Evolutionary conservation across 2,888 invertebrate genomes (phyloP), one percentile per base, ranked within the genome.

Genomic region (Perizoma affinitatum): DNA sequence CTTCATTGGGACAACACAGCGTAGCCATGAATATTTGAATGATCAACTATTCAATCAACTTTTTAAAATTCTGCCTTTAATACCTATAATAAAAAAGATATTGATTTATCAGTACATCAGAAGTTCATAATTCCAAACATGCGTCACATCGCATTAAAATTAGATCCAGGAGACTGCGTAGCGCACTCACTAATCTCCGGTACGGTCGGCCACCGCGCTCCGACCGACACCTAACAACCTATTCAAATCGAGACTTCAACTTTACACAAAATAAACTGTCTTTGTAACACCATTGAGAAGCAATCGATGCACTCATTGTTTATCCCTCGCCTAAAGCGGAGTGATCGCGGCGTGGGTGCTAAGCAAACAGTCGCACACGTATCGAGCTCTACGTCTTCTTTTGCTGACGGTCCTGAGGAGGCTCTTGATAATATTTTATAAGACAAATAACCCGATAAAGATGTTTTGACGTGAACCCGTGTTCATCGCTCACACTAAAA

Each of bases 401-500:
- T 90, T 89, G 91, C 92, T 91, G 90, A 90, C 89, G 89, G 82
- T 91, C 86, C 88, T 84, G 83, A 86, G 85, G 88, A 87, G 88
- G 86, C 90, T 86, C 91, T 91, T 85, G 90, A 92, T 91, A 90
- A 90, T 90, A 91, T 91, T 92, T 91, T 90, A 90, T 91, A 92
- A 92, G 91, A 92, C 92, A 92, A 92, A 91, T 91, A 92, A 91
- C 90, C 87, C 86, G 91, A 92, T 92, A 91, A 91, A 92, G 90
- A 92, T 91, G 90, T 92, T 92, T 90, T 92, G 92, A 92, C 92
- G 88, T 90, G 91, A 87, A 92, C 88, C 91, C 87, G 86, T 91
- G 91, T 92, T 89, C 91, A 90, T 90, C 89, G 90, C 89, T 90
- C 90, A 90, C 88, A 90, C 90, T 86, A 88, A 90, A 90, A 90